Conservation (phyloP, 1,140 invertebrate genomes). For the Lanistes nyassanus region DNA sequence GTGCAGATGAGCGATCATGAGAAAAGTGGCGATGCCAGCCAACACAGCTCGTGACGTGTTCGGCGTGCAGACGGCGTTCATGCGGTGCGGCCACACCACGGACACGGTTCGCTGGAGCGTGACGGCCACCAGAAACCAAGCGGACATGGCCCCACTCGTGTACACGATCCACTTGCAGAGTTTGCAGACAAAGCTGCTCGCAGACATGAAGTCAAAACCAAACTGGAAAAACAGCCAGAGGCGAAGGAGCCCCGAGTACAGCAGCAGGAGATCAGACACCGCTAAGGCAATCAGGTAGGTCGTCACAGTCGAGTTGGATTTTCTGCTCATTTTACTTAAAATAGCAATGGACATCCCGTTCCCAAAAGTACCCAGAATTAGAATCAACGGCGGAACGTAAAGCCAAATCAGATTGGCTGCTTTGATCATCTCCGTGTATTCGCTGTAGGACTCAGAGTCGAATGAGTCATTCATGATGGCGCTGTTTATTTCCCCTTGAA, state of each 20-base stretch:
- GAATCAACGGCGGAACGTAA: not conserved
- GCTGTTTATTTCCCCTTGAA: too few relatives aligned
- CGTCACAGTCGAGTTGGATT: not conserved
- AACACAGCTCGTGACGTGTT: not conserved
- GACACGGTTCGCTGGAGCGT: slow-evolving; percentile 7
- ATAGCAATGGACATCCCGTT: slow-evolving; percentile 10
- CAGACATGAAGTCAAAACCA: not conserved
- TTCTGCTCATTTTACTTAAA: not conserved
- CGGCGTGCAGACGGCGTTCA: not conserved
- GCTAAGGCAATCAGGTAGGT: slow-evolving; percentile 11
- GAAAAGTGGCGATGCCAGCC: not conserved
- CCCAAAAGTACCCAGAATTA: slow-evolving; percentile 3
- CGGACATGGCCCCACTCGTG: slow-evolving; percentile 1
- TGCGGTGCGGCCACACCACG: slow-evolving; percentile 12
- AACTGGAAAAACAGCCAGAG: not conserved
- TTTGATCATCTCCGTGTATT: too few relatives aligned
- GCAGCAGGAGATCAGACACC: slow-evolving; percentile 1
- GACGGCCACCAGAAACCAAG: slow-evolving; percentile 14
- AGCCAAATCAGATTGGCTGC: not conserved
- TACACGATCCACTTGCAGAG: not conserved
- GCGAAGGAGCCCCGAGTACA: not conserved
- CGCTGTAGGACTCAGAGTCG: too few relatives aligned
- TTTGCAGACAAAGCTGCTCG: not conserved
- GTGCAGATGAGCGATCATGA: too few relatives aligned
- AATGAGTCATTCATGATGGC: too few relatives aligned